Base-by-base conservation (phyloP, 1,140 invertebrate genomes). In the Elysia chlorotica region DNA sequence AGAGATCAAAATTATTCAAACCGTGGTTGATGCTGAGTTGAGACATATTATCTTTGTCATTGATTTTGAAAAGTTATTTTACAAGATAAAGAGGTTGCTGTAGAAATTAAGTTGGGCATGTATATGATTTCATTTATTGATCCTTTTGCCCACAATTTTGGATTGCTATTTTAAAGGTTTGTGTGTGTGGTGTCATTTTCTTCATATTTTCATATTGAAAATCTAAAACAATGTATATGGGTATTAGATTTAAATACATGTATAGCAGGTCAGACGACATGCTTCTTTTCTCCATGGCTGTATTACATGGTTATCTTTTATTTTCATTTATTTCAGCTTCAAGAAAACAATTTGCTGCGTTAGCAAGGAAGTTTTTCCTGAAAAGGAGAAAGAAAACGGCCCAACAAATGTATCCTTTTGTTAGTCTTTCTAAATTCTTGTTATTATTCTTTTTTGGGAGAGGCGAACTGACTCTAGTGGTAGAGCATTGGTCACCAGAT, bases 311-410 rank as follows among this genome's bases (percentile, higher is more conserved):
- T n/a, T n/a, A n/a, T n/a, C n/a, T n/a, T n/a, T n/a, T n/a, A n/a
- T n/a, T n/a, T n/a, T n/a, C 59, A 74, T 38, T 76, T 25, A 69
- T 75, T 80, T 57, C 61, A 83, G 82, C 82, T 30, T 83, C 82
- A 62, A 82, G 69, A 69, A 83, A 79, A 67, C 82, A 83, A 71
- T 83, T 83, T 76, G 78, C 77, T 28, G 79, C 80, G n/a, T 67
- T 83, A 57, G 82, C 82, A 28, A 81, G 75, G 62, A 81, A 74
- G 61, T 83, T 83, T 67, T 81, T 81, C 68, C 77, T 79, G 19
- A 76, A 78, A 67, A 77, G 74, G 35, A 78, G 77, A 71, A 82
- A 82, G 74, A 82, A 78, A 48, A 74, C 74, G 2, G 74, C 79
- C 31, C 76, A 75, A 66, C 79, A 82, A 66, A 77, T 82, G 81